Evolutionary conservation across 1,140 invertebrate genomes (phyloP), one percentile per base, ranked within the genome.

Genomic region (Lepidostoma basale): DNA sequence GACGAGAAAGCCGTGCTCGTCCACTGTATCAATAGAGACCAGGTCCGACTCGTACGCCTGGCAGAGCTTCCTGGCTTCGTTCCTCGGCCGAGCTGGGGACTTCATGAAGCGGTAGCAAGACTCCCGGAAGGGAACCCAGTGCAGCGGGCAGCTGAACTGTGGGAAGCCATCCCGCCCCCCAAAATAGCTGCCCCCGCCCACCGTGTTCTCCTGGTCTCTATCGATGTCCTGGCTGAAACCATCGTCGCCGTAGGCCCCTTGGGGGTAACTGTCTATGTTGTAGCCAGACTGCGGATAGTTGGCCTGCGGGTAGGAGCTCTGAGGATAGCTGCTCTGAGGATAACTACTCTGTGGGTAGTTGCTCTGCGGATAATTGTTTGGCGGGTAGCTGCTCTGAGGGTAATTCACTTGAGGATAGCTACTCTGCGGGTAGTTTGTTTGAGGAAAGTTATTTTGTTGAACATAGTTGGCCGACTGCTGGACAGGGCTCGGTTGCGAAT

Each of bases 21-120:
- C 94, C 3, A 90, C 79, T 52, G 84, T 89, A 76, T 92, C 92
- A 6, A 97, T 85, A 68, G 90, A 89, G 0, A 92, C 81, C 30
- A 98, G 77, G 76, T 96, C 92, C 14, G 92, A 88, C 74, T 91
- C 90, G 77, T 89, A 93, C 0, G 88, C 86, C 78, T 90, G 87
- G 78, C 95, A 97, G 67, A 92, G 90, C 75, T 85, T 87, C 70
- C 88, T 85, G 3, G 94, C 93, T 74, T 94, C 92, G 64, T 90
- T 88, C 74, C 92, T 86, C 22, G 87, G 86, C 62, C 89, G 88
- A 49, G 89, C 81, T 1, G 94, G 93, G 22, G 92, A 95, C 74
- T 93, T 92, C 2, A 94, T 91, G 76, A 96, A 96, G 44, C 92
- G 86, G 78, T 95, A 96, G 80, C 95, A 97, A 0, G 89, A 89